phyloP scores from a whole-genome alignment of 2,888 invertebrate genomes.

The Standfussiana lucernea region DNA sequence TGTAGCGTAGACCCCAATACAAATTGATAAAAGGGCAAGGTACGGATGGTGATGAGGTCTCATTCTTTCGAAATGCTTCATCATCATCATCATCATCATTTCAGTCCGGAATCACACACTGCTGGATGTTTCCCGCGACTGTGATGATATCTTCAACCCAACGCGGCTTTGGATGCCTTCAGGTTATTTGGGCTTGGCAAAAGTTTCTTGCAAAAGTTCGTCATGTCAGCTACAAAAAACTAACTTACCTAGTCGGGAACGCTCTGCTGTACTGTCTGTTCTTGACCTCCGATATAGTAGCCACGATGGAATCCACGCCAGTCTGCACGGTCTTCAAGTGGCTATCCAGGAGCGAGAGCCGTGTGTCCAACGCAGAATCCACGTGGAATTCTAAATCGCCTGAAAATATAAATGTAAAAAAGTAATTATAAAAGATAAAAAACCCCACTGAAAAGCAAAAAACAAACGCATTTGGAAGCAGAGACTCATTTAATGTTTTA shows the following conservation, averaged over 20 bases:
- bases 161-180: background rate
- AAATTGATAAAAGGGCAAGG: background rate
- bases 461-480: no score
- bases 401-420: no score
- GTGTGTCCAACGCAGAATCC: constrained; percentile 74
- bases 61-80: background rate
- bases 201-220: background rate
- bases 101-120: background rate
- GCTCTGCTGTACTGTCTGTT: constrained; percentile 76
- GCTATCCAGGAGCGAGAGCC: constrained; percentile 78
- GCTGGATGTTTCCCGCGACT: background rate
- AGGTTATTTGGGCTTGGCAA: background rate
- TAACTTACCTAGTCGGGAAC: constrained; percentile 72
- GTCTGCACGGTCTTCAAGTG: constrained; percentile 77
- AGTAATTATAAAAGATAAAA: no score
- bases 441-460: no score
- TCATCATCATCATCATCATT: background rate
- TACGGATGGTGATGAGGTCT: background rate
- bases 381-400: constrained; percentile 74
- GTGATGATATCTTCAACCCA: background rate
- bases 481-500: no score
- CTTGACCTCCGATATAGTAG: constrained; percentile 85
- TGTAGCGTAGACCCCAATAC: background rate
- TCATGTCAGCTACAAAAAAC: background rate
- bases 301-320: constrained; percentile 82